Percentiles rank a stretch among this genome's conserved stretches.
These are phyloP conservation scores for Perognathus longimembris DNA, from an alignment of 2,113 vertebrate species.

Conservation along the genomic window DNA sequence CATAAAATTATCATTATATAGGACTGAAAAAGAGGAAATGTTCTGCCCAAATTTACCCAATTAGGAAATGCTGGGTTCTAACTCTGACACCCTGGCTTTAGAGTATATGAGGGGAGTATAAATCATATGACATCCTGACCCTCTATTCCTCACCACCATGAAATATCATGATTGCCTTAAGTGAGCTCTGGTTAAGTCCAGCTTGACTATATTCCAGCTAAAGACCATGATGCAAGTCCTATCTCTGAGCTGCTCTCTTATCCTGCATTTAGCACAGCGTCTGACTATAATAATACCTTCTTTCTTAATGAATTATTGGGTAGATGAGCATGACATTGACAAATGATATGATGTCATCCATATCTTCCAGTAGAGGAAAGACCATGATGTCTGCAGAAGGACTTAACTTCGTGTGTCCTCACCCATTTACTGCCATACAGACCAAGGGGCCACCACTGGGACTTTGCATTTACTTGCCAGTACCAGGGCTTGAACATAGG, in stretches of 20 bases:
- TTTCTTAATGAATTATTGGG: background rate
- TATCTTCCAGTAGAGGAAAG: background rate
- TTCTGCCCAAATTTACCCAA: background rate
- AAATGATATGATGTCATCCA: background rate
- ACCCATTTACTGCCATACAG: background rate
- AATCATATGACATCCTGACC: background rate
- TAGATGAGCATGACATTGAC: background rate
- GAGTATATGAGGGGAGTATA: background rate
- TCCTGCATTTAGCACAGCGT: background rate
- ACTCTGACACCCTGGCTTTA: background rate
- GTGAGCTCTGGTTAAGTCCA: background rate
- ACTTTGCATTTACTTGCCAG: background rate
- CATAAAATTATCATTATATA: background rate
- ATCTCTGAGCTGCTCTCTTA: background rate
- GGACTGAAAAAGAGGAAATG: background rate
- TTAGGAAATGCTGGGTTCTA: background rate
- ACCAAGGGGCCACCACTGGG: background rate
- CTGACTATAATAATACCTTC: background rate
- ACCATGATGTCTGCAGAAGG: background rate
- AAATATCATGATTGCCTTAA: background rate
- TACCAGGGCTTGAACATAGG: background rate
- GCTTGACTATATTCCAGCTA: background rate
- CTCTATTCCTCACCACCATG: accelerated
- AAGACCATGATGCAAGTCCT: background rate
- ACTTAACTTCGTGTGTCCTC: background rate